Evolutionary conservation across 1,140 invertebrate species (phyloP), one percentile per base, ranked within the genome.

Genomic region (Musca vetustissima): DNA sequence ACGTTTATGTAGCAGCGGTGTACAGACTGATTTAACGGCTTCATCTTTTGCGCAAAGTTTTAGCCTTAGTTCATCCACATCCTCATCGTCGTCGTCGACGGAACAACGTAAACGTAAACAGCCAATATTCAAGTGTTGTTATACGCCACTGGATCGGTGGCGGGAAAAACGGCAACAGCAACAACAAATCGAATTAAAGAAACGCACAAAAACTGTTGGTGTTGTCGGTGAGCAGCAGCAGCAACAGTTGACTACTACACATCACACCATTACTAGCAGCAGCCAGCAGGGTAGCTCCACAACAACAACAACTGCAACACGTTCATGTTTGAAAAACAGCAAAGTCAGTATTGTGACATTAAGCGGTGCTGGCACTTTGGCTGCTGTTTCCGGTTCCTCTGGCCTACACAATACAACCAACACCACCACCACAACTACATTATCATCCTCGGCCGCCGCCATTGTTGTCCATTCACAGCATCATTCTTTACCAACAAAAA

Each of bases 81-180:
- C n/a, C n/a, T n/a, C 61, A 21, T 52, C 52, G 22, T 48, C 61
- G 4, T 50, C 69, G 49, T 59, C 61, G 15, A 32, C 49, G 21
- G 36, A 49, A 43, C n/a, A 68, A 49, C 47, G 49, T 21, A 69
- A 59, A 11, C 74, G 73, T 64, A 70, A 71, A 43, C 71, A 76
- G 24, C 77, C 79, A 36, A 76, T 81, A 67, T 81, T 81, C 66
- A 77, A 79, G 55, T 81, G 79, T 72, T 81, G 79, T 68, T 81
- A 81, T 49, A 81, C 79, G 69, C 78, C 79, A 17, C 73, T 81
- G 25, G 79, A 80, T 73, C 76, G 77, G 25, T 81, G 79, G 79
- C 79, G 79, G 53, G 76, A 81, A 25, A 70, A 76, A 47, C 76
- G 79, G 21, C 68, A 61, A 61, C 74, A 73, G 32, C 72, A 70